Conservation (phyloP, 2,113 vertebrate species). For the Scolopax mira region DNA sequence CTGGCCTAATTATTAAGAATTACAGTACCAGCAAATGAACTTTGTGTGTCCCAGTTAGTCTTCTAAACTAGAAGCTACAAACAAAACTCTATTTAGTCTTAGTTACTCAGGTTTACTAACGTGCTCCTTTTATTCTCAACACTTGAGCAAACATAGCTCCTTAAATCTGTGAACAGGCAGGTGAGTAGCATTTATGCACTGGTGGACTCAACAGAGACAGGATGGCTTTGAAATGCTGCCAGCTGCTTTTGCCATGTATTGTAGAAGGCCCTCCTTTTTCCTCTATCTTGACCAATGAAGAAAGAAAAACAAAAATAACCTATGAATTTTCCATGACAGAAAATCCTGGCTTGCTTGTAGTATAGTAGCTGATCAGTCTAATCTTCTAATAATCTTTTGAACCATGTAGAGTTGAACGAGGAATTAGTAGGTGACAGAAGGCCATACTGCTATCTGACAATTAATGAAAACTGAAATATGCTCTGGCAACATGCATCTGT, state of each 20-base stretch:
- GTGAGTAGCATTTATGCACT: background rate
- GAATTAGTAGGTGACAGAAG: conserved; percentile 58
- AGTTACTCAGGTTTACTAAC: background rate
- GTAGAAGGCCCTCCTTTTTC: background rate
- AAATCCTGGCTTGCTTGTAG: conserved; percentile 59
- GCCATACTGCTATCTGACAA: conserved; percentile 9
- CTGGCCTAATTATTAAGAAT: background rate
- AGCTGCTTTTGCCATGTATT: background rate
- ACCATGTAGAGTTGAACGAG: conserved; percentile 41
- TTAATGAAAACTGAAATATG: background rate
- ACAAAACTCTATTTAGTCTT: background rate
- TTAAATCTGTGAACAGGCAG: background rate
- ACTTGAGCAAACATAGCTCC: background rate
- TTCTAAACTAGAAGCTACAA: background rate
- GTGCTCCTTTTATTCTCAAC: background rate
- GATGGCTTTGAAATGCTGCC: background rate
- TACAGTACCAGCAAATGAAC: background rate
- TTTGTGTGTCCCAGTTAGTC: background rate
- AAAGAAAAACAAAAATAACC: conserved; percentile 39
- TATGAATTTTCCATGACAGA: conserved; percentile 61
- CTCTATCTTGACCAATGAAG: background rate
- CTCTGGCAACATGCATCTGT: background rate
- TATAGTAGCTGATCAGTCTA: conserved; percentile 51
- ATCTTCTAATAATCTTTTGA: conserved; percentile 66
- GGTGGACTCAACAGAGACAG: background rate